A percentile compares a stretch with the other conserved stretches of the same genome.
These are phyloP conservation scores for Drosophila aff. DNA, from an alignment of 1,140 invertebrate genomes.

Conservation along the genomic window DNA sequence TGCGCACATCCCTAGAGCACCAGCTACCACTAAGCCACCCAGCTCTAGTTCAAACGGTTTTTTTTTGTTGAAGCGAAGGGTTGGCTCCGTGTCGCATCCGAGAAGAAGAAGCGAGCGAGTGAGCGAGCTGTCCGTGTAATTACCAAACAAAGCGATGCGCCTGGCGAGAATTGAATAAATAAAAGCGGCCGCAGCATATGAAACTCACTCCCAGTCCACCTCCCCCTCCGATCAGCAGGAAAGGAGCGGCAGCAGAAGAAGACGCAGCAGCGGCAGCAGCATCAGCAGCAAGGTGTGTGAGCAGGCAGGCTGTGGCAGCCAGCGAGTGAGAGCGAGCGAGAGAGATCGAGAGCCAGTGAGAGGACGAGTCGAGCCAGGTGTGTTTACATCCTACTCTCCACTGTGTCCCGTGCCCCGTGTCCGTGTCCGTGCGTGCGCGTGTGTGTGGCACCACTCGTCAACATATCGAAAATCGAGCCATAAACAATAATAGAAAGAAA, in stretches of 20 bases:
- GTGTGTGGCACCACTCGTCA: constrained; percentile 8
- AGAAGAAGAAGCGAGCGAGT: constrained; percentile 6
- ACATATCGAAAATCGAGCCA: constrained; percentile 15
- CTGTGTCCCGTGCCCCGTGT: constrained; percentile 5
- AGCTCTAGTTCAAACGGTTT: constrained; percentile 17
- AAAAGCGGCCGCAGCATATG: constrained; percentile 39
- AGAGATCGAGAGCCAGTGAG: constrained; percentile 4
- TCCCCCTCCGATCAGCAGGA: constrained; percentile 17
- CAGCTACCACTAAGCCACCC: constrained; percentile 1
- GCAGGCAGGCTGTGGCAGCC: constrained; percentile 15
- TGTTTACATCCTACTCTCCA: constrained; percentile 44
- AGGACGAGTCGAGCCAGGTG: constrained; percentile 29
- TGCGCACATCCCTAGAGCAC: background rate
- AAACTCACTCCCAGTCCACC: constrained; percentile 30
- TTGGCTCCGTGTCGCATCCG: constrained; percentile 5
- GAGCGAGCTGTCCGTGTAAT: constrained; percentile 26
- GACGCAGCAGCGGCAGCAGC: constrained; percentile 4
- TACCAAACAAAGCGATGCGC: constrained; percentile 48
- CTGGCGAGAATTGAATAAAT: constrained; percentile 48
- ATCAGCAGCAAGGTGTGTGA: constrained; percentile 12
- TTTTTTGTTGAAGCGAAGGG: constrained; percentile 16
- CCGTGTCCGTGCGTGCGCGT: constrained; percentile 8
- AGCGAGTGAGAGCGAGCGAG: constrained; percentile 15
- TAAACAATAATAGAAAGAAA: constrained; percentile 24
- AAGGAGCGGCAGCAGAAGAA: constrained; percentile 23